Evolutionary conservation across 2,113 vertebrate genomes (phyloP).

Genomic region (Tyto alba): DNA sequence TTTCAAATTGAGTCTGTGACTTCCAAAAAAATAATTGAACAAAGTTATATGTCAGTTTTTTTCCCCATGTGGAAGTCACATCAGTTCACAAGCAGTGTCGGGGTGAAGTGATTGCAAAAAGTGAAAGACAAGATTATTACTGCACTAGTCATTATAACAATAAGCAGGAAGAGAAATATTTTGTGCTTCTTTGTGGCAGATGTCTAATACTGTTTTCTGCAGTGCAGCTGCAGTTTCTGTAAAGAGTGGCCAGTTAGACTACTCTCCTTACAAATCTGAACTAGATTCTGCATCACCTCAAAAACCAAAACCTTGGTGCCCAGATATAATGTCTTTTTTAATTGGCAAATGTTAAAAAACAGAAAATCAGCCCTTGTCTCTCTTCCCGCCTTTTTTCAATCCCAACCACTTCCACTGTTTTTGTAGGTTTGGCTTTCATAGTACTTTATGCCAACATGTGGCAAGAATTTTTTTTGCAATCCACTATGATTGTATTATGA

Average conservation of each 20-base stretch:
- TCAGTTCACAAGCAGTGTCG: background rate
- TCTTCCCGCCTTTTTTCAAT: background rate
- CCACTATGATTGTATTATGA: background rate
- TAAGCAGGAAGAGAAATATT: background rate
- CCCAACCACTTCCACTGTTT: background rate
- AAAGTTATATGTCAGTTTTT: background rate
- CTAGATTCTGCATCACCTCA: background rate
- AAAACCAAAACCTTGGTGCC: rapidly evolving
- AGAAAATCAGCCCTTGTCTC: background rate
- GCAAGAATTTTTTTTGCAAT: background rate
- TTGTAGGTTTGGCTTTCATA: background rate
- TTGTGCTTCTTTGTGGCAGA: background rate
- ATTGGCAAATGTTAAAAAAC: background rate
- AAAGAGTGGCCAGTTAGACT: background rate
- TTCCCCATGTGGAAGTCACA: background rate
- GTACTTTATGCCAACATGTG: background rate
- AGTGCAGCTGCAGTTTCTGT: background rate
- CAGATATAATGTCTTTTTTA: background rate
- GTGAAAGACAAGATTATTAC: background rate
- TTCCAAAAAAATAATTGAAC: background rate
- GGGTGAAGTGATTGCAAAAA: background rate
- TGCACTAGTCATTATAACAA: background rate
- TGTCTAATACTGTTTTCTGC: background rate
- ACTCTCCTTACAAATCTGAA: background rate
- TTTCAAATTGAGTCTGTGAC: background rate